Conservation (phyloP, 2,797 vertebrate genomes). For the Mustela erminea region DNA sequence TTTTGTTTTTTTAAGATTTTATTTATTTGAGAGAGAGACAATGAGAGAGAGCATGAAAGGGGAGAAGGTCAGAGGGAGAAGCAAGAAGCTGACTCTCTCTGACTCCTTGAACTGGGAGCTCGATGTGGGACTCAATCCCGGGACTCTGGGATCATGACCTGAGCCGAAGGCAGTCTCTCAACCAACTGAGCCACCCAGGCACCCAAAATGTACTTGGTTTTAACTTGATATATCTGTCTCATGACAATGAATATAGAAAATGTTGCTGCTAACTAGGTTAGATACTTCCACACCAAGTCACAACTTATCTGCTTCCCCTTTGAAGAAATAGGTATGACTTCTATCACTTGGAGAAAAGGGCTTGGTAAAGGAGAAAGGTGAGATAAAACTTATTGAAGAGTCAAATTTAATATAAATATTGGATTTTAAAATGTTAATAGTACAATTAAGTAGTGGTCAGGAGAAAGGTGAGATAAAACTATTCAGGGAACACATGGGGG, state of each 20-base stretch:
- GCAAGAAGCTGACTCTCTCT: too few species aligned
- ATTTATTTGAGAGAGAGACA: too few species aligned
- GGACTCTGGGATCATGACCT: too few species aligned
- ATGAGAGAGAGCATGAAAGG: too few species aligned
- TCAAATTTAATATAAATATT: slow-evolving; percentile 25
- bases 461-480: background rate
- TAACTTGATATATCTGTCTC: background rate
- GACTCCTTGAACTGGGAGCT: too few species aligned
- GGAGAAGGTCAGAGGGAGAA: too few species aligned
- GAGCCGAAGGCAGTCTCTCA: too few species aligned
- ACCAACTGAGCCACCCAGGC: too few species aligned
- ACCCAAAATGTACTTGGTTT: slow-evolving; percentile 61
- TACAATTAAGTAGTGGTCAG: background rate
- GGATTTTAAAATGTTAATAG: slow-evolving; percentile 22
- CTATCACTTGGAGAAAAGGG: accelerated
- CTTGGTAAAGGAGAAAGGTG: background rate
- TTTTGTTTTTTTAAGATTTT: too few species aligned
- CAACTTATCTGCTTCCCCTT: background rate
- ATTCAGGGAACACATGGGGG: slow-evolving; percentile 35
- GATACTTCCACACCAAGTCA: background rate
- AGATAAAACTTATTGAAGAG: background rate
- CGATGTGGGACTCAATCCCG: too few species aligned
- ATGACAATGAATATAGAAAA: background rate
- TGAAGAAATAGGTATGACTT: background rate
- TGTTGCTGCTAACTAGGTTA: background rate